Evolutionary conservation across 2,888 invertebrate species (phyloP), one percentile per base, ranked within the genome.

Genomic region (Drosophila birchii): DNA sequence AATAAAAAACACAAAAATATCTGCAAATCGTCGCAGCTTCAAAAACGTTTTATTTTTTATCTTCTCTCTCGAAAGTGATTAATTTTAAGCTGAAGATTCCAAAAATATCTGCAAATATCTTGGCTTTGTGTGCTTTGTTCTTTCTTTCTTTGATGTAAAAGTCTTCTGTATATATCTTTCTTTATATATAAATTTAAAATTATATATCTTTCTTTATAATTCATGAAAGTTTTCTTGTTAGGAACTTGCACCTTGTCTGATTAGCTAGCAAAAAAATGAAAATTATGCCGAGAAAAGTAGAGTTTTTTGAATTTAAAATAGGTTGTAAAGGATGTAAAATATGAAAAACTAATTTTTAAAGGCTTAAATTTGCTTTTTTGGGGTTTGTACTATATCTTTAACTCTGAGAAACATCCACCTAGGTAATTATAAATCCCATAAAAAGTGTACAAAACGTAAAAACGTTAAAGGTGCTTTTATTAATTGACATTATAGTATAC

Each of bases 101-200:
- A 32, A 29, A 49, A 34, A 34, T 20, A 36, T 34, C 34, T 23
- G 6, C 16, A 32, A 20, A 36, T 34, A 51, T 36, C 51, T 34
- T 20, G 20, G 34, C 51, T 51, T 51, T 51, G 51, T 51, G 51
- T 51, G 51, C 51, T 51, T 51, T 51, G 51, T 51, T 51, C 34
- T 51, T 51, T 5, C 20, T 9, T 51, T 34, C 20, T 2, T 5
- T 11, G 14, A 51, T 18, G 32, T 14, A 49, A 32, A 32, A 18
- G 14, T 49, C 51, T 14, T 20, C 2, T 20, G 14, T 5, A 34
- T 51, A 20, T 34, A 51, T 20, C 5, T 34, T 16, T 34, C 34
- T 51, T 51, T 16, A 34, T 23, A 36, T 29, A 26, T 26, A n/a
- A n/a, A n/a, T n/a, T n/a, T n/a, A n/a, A n/a, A n/a, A n/a, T 51